A percentile compares a stretch with the other conserved stretches of the same genome.
Conservation (phyloP, 2,113 vertebrate species). For the Melanerpes aurifrons region DNA sequence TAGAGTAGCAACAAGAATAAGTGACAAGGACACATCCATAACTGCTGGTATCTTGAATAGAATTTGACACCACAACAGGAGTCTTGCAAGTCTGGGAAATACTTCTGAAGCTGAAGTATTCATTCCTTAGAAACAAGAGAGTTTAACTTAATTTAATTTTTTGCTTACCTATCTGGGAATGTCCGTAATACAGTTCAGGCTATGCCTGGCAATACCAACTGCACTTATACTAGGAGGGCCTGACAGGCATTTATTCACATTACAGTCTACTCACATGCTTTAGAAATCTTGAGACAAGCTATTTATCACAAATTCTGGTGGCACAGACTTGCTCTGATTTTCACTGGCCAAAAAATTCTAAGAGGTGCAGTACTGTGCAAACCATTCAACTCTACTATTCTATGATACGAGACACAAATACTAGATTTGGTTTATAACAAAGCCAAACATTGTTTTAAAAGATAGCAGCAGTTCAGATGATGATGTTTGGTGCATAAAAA, state of each 20-base stretch:
- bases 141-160: neutral
- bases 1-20: constrained; percentile 58
- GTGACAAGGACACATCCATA: constrained; percentile 6
- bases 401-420: neutral
- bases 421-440: neutral
- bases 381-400: neutral
- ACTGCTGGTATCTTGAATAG: constrained; percentile 21
- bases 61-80: neutral
- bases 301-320: neutral
- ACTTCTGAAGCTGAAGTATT: neutral
- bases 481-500: neutral
- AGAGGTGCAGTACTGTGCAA: neutral
- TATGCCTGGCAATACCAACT: neutral
- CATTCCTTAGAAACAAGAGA: neutral
- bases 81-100: neutral
- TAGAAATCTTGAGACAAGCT: neutral
- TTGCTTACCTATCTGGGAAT: neutral
- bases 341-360: neutral
- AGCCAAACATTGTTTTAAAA: neutral
- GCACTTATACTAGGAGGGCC: neutral
- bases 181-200: neutral
- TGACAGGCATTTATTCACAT: neutral
- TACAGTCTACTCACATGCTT: neutral
- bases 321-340: neutral
- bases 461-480: constrained; percentile 47